These are phyloP conservation scores for Strigamia transsilvanica DNA, from an alignment of 2,888 invertebrate genomes.

Conservation along the genomic window DNA sequence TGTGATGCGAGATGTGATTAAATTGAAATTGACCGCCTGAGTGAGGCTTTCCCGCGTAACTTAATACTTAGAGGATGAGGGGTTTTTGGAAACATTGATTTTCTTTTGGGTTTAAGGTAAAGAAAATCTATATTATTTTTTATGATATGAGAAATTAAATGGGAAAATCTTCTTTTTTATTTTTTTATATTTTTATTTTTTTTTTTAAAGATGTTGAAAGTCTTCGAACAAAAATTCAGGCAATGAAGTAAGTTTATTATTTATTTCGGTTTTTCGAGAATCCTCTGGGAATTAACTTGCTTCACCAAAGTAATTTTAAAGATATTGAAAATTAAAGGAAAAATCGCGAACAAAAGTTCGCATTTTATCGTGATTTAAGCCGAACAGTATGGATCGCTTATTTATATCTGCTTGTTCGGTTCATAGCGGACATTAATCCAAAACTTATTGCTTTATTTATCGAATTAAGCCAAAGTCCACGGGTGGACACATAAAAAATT, in stretches of 20 bases:
- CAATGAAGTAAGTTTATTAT: too few relatives aligned
- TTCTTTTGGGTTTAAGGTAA: background rate
- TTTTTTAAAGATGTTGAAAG: too few relatives aligned
- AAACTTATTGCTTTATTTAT: constrained; percentile 25
- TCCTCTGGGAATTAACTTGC: too few relatives aligned
- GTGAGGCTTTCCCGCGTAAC: constrained; percentile 8
- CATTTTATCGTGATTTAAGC: constrained; percentile 2
- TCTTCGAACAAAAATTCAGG: too few relatives aligned
- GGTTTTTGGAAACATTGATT: background rate
- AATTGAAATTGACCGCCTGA: constrained; percentile 31
- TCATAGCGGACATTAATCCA: background rate
- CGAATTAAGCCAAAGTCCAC: background rate
- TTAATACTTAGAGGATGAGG: background rate
- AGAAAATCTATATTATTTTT: background rate
- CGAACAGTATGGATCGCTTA: background rate
- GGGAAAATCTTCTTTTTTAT: background rate
- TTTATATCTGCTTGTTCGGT: background rate
- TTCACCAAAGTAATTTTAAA: background rate
- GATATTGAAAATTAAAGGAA: background rate
- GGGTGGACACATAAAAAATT: constrained; percentile 12
- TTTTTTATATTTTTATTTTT: too few relatives aligned
- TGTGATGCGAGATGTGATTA: constrained; percentile 17
- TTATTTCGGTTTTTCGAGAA: too few relatives aligned
- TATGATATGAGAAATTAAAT: background rate
- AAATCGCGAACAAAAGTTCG: background rate